Evolutionary conservation across 2,113 vertebrate species (phyloP).

Genomic region (Callorhinus ursinus): DNA sequence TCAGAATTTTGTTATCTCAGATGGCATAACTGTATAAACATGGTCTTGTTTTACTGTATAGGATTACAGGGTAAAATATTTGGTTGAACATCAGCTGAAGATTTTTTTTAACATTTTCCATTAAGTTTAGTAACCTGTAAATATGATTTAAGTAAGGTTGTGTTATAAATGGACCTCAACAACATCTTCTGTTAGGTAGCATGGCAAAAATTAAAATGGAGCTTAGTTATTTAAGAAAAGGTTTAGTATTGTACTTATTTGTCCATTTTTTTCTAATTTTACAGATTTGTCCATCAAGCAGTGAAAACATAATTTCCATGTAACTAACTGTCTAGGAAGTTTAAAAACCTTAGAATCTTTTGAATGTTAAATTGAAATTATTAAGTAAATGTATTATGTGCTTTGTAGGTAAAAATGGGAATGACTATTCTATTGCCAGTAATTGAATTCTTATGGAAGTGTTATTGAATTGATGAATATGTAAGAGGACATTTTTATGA

Average conservation of each 20-base stretch:
- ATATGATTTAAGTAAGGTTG: not conserved
- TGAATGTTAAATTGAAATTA: constrained; percentile 24
- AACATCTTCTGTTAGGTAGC: not conserved
- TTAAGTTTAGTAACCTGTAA: not conserved
- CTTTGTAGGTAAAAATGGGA: constrained; percentile 47
- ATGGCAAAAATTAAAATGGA: constrained; percentile 7
- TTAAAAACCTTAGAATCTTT: not conserved
- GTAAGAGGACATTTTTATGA: constrained; percentile 21
- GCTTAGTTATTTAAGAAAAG: not conserved
- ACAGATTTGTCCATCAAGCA: not conserved
- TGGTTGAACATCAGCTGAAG: constrained; percentile 15
- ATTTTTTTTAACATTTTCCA: not conserved
- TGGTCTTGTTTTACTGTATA: not conserved
- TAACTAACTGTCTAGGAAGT: not conserved
- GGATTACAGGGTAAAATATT: not conserved
- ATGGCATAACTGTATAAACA: not conserved
- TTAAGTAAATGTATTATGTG: not conserved
- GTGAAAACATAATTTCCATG: not conserved
- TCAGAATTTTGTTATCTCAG: not conserved
- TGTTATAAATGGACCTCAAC: not conserved
- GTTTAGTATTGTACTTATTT: not conserved
- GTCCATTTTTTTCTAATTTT: not conserved
- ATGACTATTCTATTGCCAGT: not conserved
- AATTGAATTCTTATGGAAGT: constrained; percentile 25
- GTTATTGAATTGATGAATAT: constrained; percentile 35